These are phyloP conservation scores for Fragum fragum DNA, from an alignment of 2,888 invertebrate species.

Conservation along the genomic window DNA sequence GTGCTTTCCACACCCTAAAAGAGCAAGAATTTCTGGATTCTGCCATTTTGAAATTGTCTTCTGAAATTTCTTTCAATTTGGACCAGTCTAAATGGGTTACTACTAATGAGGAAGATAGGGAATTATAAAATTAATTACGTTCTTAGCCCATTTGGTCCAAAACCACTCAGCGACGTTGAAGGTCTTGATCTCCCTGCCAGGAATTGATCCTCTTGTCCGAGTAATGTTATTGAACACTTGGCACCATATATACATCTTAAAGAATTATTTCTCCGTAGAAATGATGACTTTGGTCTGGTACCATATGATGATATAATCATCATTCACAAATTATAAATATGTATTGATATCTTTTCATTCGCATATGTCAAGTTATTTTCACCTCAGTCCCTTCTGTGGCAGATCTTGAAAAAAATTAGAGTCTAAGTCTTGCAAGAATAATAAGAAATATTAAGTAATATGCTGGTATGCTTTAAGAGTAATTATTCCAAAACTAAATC, in stretches of 20 bases:
- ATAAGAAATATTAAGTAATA: too few species aligned
- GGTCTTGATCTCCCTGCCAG: constrained; percentile 36
- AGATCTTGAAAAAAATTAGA: too few species aligned
- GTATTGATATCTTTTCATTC: neutral
- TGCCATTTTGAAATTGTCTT: too few species aligned
- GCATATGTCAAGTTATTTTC: neutral
- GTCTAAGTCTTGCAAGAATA: too few species aligned
- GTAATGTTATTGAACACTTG: constrained; percentile 66
- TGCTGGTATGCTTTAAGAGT: too few species aligned
- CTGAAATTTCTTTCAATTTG: too few species aligned
- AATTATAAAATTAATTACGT: constrained; percentile 44
- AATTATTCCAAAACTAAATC: too few species aligned
- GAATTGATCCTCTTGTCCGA: constrained; percentile 68
- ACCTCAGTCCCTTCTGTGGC: neutral
- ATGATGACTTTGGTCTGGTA: constrained; percentile 53
- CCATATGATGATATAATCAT: constrained; percentile 54
- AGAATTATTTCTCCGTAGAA: constrained; percentile 46
- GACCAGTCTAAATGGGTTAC: too few species aligned
- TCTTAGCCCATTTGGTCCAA: constrained; percentile 30
- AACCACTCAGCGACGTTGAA: constrained; percentile 35
- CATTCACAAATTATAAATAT: neutral
- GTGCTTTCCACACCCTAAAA: too few species aligned
- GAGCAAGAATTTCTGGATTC: too few species aligned
- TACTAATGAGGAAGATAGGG: neutral
- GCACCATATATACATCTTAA: constrained; percentile 71